Percentiles rank a stretch among this genome's conserved stretches.
These are phyloP conservation scores for Emesis russula DNA, from an alignment of 2,888 invertebrate species.

Conservation along the genomic window DNA sequence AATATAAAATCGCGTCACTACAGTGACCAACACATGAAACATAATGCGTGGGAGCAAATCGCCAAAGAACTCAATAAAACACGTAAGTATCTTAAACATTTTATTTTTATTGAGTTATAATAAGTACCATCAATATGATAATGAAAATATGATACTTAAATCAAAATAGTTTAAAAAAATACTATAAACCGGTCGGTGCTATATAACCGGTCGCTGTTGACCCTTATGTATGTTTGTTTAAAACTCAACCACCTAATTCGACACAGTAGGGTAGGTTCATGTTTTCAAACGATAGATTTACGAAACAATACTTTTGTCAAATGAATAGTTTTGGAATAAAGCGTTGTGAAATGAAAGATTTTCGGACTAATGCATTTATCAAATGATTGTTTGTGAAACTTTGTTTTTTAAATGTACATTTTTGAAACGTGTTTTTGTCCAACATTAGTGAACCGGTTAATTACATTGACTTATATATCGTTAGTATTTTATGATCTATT, in stretches of 20 bases:
- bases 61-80: slow-evolving; percentile 17
- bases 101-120: slow-evolving; percentile 18
- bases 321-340: slow-evolving; percentile 20
- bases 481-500: slow-evolving; percentile 30
- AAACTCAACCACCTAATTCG: slow-evolving; percentile 20
- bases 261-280: slow-evolving; percentile 20
- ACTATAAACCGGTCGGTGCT: slow-evolving; percentile 18
- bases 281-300: slow-evolving; percentile 18
- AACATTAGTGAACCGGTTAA: slow-evolving; percentile 32
- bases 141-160: slow-evolving; percentile 21
- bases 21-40: slow-evolving; percentile 20
- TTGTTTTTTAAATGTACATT: slow-evolving; percentile 18
- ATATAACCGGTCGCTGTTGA: slow-evolving; percentile 20
- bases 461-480: slow-evolving; percentile 50
- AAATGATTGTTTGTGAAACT: slow-evolving; percentile 20
- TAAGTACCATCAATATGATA: slow-evolving; percentile 24
- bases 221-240: slow-evolving; percentile 20
- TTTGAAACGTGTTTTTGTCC: slow-evolving; percentile 20
- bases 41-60: slow-evolving; percentile 8
- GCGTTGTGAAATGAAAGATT: slow-evolving; percentile 18
- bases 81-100: slow-evolving; percentile 17
- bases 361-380: slow-evolving; percentile 20
- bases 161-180: slow-evolving; percentile 18
- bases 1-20: slow-evolving; percentile 38
- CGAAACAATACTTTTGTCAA: slow-evolving; percentile 20